These are phyloP conservation scores for Orussus abietinus DNA, from an alignment of 1,140 invertebrate species.

Conservation along the genomic window DNA sequence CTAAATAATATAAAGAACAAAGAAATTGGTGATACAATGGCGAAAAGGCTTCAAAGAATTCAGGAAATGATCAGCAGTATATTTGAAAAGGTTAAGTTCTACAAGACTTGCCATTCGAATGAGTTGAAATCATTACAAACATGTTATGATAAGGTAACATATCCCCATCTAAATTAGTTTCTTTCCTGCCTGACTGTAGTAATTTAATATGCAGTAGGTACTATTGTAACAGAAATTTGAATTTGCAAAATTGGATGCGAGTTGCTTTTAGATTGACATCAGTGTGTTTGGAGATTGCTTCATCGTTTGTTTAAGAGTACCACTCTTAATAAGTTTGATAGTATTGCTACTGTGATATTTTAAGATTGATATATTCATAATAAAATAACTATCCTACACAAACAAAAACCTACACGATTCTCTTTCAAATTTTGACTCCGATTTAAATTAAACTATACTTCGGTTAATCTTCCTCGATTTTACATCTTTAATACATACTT, in stretches of 20 bases:
- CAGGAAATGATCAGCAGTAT: slow-evolving; percentile 34
- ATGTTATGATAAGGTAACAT: slow-evolving; percentile 55
- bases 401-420: slow-evolving; percentile 58
- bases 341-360: too few relatives aligned
- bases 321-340: slow-evolving; percentile 27
- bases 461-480: slow-evolving; percentile 36
- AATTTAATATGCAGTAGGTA: not conserved
- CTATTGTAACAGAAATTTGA: slow-evolving; percentile 5
- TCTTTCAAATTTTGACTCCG: slow-evolving; percentile 54
- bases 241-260: slow-evolving; percentile 7
- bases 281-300: slow-evolving; percentile 32
- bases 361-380: too few relatives aligned
- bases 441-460: slow-evolving; percentile 27
- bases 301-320: slow-evolving; percentile 29
- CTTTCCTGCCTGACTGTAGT: not conserved
- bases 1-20: not conserved
- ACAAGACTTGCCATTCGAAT: slow-evolving; percentile 59
- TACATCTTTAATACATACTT: slow-evolving; percentile 55
- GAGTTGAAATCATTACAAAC: slow-evolving; percentile 59
- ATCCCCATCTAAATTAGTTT: not conserved
- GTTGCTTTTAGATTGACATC: slow-evolving; percentile 30
- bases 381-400: slow-evolving; percentile 44
- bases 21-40: not conserved
- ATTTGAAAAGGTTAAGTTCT: slow-evolving; percentile 59
- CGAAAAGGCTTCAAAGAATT: not conserved